Evolutionary conservation across 2,113 vertebrate species (phyloP).

Genomic region (Daboia siamensis): DNA sequence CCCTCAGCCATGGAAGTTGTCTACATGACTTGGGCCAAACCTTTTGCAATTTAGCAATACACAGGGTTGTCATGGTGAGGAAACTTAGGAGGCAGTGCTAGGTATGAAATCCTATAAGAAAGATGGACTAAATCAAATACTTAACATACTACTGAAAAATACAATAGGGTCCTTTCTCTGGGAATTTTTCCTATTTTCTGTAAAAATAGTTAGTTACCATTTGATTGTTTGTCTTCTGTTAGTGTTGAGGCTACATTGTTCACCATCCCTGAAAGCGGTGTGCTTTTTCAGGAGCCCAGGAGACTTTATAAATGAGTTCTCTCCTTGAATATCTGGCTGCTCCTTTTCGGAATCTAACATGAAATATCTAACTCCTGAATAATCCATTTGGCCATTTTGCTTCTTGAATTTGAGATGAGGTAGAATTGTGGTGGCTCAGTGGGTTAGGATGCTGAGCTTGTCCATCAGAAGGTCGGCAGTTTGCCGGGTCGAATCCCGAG

Average conservation of each 20-base stretch:
- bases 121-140: neutral
- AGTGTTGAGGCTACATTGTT: neutral
- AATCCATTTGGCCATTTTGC: neutral
- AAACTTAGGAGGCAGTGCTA: neutral
- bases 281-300: neutral
- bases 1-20: neutral
- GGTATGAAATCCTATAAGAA: neutral
- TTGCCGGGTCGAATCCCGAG: no score
- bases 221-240: neutral
- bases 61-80: neutral
- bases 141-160: neutral
- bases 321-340: neutral
- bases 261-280: neutral
- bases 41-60: neutral
- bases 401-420: neutral
- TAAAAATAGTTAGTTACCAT: neutral
- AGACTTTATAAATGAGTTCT: neutral
- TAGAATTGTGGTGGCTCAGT: neutral
- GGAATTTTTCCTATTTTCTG: neutral
- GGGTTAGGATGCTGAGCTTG: no score
- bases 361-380: neutral
- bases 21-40: neutral
- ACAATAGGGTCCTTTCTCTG: neutral
- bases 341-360: neutral
- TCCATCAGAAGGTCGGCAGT: no score